Base-by-base conservation (phyloP, 2,797 vertebrate genomes). In the Sebastes melanostomus region DNA sequence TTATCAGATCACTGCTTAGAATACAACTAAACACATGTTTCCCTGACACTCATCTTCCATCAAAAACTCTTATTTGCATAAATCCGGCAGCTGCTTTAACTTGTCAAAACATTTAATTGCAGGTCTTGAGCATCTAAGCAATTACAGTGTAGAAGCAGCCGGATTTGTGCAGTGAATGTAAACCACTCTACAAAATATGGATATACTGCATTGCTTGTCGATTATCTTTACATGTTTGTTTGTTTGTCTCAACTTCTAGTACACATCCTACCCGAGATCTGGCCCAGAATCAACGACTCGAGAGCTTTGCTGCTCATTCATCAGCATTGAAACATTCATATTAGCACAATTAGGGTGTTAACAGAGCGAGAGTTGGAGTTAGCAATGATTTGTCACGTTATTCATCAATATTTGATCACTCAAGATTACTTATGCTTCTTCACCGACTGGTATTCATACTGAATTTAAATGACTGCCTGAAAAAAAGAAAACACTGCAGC, bases 361-460 rank as follows among this genome's bases (percentile, higher is more conserved):
- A 83, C 61, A 70, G 16, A 16, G 75, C 36, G 65, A 46, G 50
- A 13, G 68, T 11, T 36, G 60, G 71, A 71, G 65, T 84, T 79
- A 61, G 63, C 59, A 12, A 74, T 55, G 55, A 91, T 90, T 72
- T 86, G 80, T 81, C 79, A 75, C 20, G 29, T 80, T 78, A 75
- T 77, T 84, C 75, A 85, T 91, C 76, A 85, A 89, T 91, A 89
- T 90, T 89, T 87, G 62, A 92, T 81, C 42, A 46, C 38, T 69
- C 10, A 75, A 80, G 52, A 86, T 66, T 60, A 74, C 63, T 83
- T 66, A 46, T 36, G 29, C 75, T 85, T 85, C 72, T 86, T 91
- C 67, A 69, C 63, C 66, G 27, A 66, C 62, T 68, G 30, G 16
- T 24, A 84, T 77, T 86, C 32, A 69, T 30, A 34, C 52, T 75